Evolutionary conservation across 2,797 vertebrate genomes (phyloP).

Genomic region (Liasis olivaceus): DNA sequence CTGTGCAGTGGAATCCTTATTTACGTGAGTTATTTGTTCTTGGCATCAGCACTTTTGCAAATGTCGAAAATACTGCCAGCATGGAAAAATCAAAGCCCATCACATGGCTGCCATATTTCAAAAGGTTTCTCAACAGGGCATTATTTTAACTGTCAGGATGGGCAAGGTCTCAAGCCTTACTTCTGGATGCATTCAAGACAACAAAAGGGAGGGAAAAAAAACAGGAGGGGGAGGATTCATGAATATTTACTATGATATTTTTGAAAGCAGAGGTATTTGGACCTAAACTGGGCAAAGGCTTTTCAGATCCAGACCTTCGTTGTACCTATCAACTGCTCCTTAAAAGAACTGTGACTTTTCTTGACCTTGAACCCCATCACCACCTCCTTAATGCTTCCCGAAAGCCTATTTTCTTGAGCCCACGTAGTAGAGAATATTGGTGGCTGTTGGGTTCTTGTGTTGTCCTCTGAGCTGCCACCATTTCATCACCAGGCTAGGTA

Average conservation of each 20-base stretch:
- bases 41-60: neutral
- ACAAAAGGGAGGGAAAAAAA: neutral
- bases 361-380: too few species aligned
- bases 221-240: neutral
- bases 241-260: neutral
- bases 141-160: neutral
- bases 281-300: too few species aligned
- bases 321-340: too few species aligned
- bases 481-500: too few species aligned
- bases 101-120: neutral
- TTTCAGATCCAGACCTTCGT: too few species aligned
- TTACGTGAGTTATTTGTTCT: slow-evolving; percentile 18
- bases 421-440: too few species aligned
- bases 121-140: neutral
- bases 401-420: too few species aligned
- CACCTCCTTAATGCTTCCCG: too few species aligned
- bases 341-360: too few species aligned
- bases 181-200: neutral
- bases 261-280: neutral
- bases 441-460: too few species aligned
- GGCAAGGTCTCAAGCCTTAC: neutral
- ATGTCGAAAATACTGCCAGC: neutral
- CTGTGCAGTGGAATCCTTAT: neutral
- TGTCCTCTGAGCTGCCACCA: too few species aligned
- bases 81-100: neutral